Conservation (phyloP, 1,140 invertebrate genomes). For the Doryteuthis pealeii region DNA sequence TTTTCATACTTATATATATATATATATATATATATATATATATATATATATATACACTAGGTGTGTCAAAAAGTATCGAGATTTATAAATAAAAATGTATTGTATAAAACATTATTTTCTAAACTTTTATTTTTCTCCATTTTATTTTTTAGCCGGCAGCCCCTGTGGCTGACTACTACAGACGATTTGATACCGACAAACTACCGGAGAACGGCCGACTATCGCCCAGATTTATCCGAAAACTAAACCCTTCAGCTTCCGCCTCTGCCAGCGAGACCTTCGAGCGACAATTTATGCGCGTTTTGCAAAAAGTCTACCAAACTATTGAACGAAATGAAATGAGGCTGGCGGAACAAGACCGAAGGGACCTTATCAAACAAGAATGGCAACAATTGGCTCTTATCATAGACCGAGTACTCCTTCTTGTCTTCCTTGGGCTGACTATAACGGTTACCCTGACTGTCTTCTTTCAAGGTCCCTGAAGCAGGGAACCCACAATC, state of each 20-base stretch:
- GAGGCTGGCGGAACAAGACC: constrained; percentile 70
- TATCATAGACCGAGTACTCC: constrained; percentile 69
- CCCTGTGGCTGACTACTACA: constrained; percentile 45
- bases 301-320: constrained; percentile 70
- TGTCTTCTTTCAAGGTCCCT: constrained; percentile 50
- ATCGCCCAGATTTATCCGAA: constrained; percentile 43
- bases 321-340: constrained; percentile 74
- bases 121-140: not conserved
- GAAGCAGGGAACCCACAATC: constrained; percentile 16
- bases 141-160: constrained; percentile 39
- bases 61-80: too few species aligned
- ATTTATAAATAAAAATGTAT: too few species aligned
- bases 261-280: constrained; percentile 58
- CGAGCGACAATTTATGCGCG: constrained; percentile 67
- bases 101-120: too few species aligned
- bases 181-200: constrained; percentile 39
- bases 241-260: constrained; percentile 25
- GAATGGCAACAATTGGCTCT: constrained; percentile 80
- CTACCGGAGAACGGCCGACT: constrained; percentile 52
- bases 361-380: constrained; percentile 68
- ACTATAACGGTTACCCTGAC: constrained; percentile 57
- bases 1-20: too few species aligned
- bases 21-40: too few species aligned
- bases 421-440: constrained; percentile 71
- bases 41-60: too few species aligned